Percentiles rank a stretch among this genome's conserved stretches.
Evolutionary conservation across 2,888 invertebrate species (phyloP).

Genomic region (Tetropium fuscum): DNA sequence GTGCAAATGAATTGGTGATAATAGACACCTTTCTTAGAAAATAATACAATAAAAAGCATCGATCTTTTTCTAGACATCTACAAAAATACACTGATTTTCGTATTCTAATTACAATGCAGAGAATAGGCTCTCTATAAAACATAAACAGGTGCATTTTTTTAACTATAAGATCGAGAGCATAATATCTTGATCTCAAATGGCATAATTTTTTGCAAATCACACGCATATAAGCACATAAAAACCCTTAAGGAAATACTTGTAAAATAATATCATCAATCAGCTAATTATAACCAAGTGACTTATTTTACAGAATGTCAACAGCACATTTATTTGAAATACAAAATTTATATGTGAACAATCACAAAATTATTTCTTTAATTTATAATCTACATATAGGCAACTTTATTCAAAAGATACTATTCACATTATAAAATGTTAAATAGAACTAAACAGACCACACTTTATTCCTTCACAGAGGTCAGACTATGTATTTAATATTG

Average conservation of each 20-base stretch:
- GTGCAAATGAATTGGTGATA: conserved; percentile 37
- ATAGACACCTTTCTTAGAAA: conserved; percentile 14
- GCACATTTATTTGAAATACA: conserved; percentile 42
- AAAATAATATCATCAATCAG: not conserved
- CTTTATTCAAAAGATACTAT: conserved; percentile 35
- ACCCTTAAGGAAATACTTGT: conserved; percentile 9
- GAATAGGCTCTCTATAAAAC: conserved; percentile 25
- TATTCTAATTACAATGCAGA: conserved; percentile 45
- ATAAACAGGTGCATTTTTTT: conserved; percentile 28
- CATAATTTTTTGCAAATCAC: conserved; percentile 49
- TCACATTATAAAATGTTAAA: conserved; percentile 24
- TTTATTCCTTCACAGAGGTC: not conserved
- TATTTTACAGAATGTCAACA: conserved; percentile 38
- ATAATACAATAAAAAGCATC: conserved; percentile 32
- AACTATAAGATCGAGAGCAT: conserved; percentile 30
- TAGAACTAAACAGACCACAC: not conserved
- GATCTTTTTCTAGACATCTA: conserved; percentile 54
- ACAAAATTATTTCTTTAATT: conserved; percentile 36
- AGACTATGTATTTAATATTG: no score
- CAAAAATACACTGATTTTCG: conserved; percentile 60
- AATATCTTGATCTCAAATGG: conserved; percentile 32
- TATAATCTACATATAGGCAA: conserved; percentile 41
- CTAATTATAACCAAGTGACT: not conserved
- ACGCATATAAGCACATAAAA: conserved; percentile 42
- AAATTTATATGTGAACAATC: conserved; percentile 40